Conservation (phyloP, 92 coral and sea anemone species). For the Bergia sp. region DNA sequence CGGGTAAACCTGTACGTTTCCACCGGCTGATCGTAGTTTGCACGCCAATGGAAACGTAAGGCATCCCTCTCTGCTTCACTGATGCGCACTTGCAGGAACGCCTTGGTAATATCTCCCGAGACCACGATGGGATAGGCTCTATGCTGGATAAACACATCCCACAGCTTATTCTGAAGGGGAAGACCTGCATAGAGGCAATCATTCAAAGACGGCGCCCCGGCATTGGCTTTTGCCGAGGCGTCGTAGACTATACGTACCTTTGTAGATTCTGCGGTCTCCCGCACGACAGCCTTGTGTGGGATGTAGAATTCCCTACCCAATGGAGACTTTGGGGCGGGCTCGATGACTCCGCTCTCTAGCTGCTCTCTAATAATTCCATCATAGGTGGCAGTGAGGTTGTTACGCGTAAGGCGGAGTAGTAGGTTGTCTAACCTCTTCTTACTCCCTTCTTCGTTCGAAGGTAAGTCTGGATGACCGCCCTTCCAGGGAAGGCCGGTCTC, state of each 20-base stretch:
- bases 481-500: slow-evolving; percentile 12
- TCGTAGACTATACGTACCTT: slow-evolving; percentile 6
- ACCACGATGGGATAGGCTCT: slow-evolving; percentile 13
- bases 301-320: slow-evolving; percentile 26
- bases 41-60: neutral
- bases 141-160: slow-evolving; percentile 3
- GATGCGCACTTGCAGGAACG: slow-evolving; percentile 17
- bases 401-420: neutral
- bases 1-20: neutral
- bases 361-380: neutral
- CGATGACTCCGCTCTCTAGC: neutral
- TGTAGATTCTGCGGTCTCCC: neutral
- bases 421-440: neutral
- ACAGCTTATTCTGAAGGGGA: slow-evolving; percentile 17
- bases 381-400: neutral
- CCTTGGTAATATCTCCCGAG: slow-evolving; percentile 24
- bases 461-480: neutral
- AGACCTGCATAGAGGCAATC: slow-evolving; percentile 19
- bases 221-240: neutral
- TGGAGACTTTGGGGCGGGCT: neutral
- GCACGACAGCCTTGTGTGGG: slow-evolving; percentile 8
- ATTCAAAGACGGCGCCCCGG: slow-evolving; percentile 6
- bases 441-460: slow-evolving; percentile 6
- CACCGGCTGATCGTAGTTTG: neutral
- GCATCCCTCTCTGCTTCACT: slow-evolving; percentile 20